Percentiles rank a stretch among this genome's conserved stretches.
Evolutionary conservation across 2,888 invertebrate species (phyloP).

Genomic region (Julus scandinavius): DNA sequence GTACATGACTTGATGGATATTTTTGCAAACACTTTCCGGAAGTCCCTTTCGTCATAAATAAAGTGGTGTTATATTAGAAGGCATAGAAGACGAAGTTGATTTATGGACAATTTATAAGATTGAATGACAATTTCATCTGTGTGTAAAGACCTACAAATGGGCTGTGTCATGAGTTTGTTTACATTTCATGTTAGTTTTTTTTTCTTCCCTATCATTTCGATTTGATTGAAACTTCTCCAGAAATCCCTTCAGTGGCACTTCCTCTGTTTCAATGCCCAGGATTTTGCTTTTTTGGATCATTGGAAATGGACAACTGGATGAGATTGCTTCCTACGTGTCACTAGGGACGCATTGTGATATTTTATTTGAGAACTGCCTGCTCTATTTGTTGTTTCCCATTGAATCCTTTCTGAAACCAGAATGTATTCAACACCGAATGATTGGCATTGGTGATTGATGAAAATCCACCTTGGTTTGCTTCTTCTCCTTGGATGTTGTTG

Average conservation of each 20-base stretch:
- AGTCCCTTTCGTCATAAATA: not conserved
- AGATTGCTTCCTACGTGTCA: slow-evolving; percentile 35
- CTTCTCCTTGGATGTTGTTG: slow-evolving; percentile 17
- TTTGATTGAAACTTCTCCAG: slow-evolving; percentile 20
- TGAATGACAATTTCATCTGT: slow-evolving; percentile 38
- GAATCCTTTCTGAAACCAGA: slow-evolving; percentile 15
- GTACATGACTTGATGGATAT: not conserved
- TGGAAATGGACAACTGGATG: slow-evolving; percentile 42
- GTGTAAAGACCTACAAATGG: slow-evolving; percentile 34
- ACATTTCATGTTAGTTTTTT: not conserved
- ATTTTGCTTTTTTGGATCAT: slow-evolving; percentile 1
- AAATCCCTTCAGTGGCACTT: slow-evolving; percentile 26
- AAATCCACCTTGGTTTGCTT: not conserved
- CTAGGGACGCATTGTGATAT: slow-evolving; percentile 42
- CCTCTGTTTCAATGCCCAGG: not conserved
- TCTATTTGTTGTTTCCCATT: slow-evolving; percentile 30
- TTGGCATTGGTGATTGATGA: slow-evolving; percentile 34
- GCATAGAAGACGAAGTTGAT: slow-evolving; percentile 6
- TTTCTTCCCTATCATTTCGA: not conserved
- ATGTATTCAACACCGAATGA: slow-evolving; percentile 39
- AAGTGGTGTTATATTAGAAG: not conserved
- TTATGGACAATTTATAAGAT: slow-evolving; percentile 17
- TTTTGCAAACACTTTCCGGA: not conserved
- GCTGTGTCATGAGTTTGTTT: slow-evolving; percentile 39
- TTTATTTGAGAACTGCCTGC: slow-evolving; percentile 35